Base-by-base conservation (phyloP, 2,113 vertebrate genomes). In the Etheostoma cragini region DNA sequence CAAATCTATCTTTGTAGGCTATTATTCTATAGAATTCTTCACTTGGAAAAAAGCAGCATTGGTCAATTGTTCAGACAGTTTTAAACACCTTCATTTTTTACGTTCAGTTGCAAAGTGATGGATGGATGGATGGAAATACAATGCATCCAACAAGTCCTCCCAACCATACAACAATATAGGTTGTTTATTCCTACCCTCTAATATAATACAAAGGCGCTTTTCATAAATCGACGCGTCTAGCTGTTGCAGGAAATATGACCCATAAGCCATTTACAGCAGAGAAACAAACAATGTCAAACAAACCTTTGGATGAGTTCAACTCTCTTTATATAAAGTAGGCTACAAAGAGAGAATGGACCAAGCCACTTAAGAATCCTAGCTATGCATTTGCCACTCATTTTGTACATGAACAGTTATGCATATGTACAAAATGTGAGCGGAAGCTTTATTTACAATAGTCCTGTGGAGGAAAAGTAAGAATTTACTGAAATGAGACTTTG, bases 31-130 rank as follows among this genome's bases (percentile, higher is more conserved):
- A 47, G 14, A 72, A 22, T 26, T 30, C 30, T 42, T 67, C n/a
- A 52, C 42, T 69, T 38, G 10, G 57, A 63, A 56, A 78, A 47
- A 38, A 56, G 5, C 12, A 52, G 15, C 50, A 24, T 1, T 50
- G 26, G 46, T 69, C 8, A 50, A 13, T 64, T 26, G 45, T 65
- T 63, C 15, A 82, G 65, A 74, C 7, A 14, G 38, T 33, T 49
- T 54, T 16, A 19, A 77, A 71, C 38, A 46, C 26, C 30, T 35
- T 52, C 54, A 52, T 74, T 70, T 16, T 69, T 69, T 61, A 16
- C 3, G 26, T n/a, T 62, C 6, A 57, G 12, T 21, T 14, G 50
- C 47, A 69, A 38, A 71, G 33, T 22, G 30, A 30, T 30, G 30
- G 4, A 14, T 19, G 12, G 10, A 64, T 58, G 68, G 8, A 26